Base-by-base conservation (phyloP, 2,888 invertebrate species). In the Esperia sulphurella region DNA sequence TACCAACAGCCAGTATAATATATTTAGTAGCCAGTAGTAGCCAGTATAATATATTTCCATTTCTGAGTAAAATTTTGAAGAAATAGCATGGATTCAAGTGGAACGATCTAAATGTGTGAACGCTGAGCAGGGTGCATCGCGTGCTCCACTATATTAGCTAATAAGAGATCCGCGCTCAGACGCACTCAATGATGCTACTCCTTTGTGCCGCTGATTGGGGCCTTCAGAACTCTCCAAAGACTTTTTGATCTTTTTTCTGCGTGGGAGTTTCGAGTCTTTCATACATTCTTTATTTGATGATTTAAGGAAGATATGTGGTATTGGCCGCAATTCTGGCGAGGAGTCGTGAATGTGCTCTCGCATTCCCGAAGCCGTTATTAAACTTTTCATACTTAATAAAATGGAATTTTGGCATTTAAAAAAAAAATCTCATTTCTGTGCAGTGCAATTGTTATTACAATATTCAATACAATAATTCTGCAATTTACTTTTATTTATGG, bases 81-180 rank as follows among this genome's bases (percentile, higher is more conserved):
- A 8, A 40, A 14, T 29, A 54, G 59, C 3, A n/a, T n/a, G 9
- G 35, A 35, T n/a, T n/a, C n/a, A 35, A n/a, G 51, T 37, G 55
- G 58, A 59, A 52, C 39, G 57, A 46, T 54, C 47, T 55, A 5
- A 21, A 46, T 10, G 44, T 54, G 52, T 54, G 44, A 51, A 55
- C 39, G 39, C 14, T 14, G 9, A 53, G 46, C 21, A 40, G 49
- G 48, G 47, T 49, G 46, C 59, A 75, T 80, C 72, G 80, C 80
- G 80, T 81, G 80, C 61, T 55, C 54, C 57, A 57, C 67, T 73
- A 70, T 75, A 76, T 78, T 75, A 75, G 67, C 69, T 72, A 76
- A 76, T 76, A 76, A 76, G 69, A 60, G 68, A 63, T 59, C 61
- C 59, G 57, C 57, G 61, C 64, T 59, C 61, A 58, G 54, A 56